Percentiles rank a stretch among this genome's conserved stretches.
These are phyloP conservation scores for Tachina grossa DNA, from an alignment of 2,888 invertebrate genomes.

Conservation along the genomic window DNA sequence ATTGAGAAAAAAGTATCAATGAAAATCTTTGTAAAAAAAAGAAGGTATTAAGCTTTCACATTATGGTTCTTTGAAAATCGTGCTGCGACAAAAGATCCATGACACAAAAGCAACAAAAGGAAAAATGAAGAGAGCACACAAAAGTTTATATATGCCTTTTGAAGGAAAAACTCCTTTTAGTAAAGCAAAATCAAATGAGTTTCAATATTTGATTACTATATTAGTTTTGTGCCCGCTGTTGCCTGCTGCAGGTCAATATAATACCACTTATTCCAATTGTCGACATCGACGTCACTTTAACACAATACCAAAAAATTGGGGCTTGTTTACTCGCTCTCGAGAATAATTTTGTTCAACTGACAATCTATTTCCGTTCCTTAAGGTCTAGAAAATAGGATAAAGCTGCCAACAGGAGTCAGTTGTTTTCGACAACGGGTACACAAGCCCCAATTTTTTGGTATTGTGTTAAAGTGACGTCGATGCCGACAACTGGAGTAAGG, in stretches of 20 bases:
- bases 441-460: no score
- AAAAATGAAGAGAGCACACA: constrained; percentile 7
- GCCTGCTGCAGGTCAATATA: background rate
- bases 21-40: constrained; percentile 10
- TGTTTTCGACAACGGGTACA: no score
- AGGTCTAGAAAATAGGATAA: no score
- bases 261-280: no score
- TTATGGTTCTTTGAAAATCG: constrained; percentile 49
- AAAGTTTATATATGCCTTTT: constrained; percentile 35
- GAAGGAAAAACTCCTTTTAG: constrained; percentile 17
- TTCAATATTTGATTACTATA: constrained; percentile 49
- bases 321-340: no score
- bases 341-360: no score
- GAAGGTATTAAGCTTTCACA: constrained; percentile 28
- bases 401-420: no score
- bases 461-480: no score
- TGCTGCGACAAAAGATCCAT: constrained; percentile 31
- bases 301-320: no score
- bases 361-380: no score
- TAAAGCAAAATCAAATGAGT: constrained; percentile 25
- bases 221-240: constrained; percentile 2
- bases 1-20: constrained; percentile 16
- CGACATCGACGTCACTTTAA: no score
- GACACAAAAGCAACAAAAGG: constrained; percentile 23
- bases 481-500: no score